Evolutionary conservation across 1,140 invertebrate species (phyloP), one percentile per base, ranked within the genome.

Genomic region (Gryllus bimaculatus): DNA sequence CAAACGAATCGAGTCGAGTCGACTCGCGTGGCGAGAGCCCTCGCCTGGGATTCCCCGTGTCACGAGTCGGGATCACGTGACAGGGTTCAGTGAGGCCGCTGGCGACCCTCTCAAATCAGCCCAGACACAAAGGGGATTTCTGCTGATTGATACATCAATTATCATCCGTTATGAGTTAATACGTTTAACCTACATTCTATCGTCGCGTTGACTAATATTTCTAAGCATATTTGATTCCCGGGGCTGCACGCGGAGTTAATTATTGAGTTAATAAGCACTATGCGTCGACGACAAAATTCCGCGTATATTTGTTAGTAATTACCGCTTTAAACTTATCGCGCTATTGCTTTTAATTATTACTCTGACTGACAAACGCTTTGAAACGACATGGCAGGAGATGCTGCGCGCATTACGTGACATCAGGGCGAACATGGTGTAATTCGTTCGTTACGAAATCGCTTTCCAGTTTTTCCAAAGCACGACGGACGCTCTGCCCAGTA

Each of bases 271-370:
- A 66, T 66, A 66, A 66, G 54, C 54, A 66, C 54, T 66, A 66
- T 66, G 54, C 54, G 18, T 66, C 54, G 54, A 66, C 10, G 18
- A 66, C 54, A 66, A 66, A 66, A 66, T 66, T 66, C 54, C 1
- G 54, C 18, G 54, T 66, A 66, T 66, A 66, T 66, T 66, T 66
- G 54, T 66, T 66, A 66, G 54, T 66, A 66, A 66, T 66, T 66
- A 66, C 54, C 54, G 54, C 54, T 10, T 66, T 66, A 66, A 66
- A 66, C 54, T 66, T 66, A 66, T 66, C 54, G 18, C 7, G 54
- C 54, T 66, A 66, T 66, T 66, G 54, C 54, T 66, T 66, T 66
- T 66, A 66, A 66, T 66, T 66, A 66, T 66, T 66, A 66, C 54
- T 66, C 18, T 66, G 54, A 66, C 54, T 66, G 54, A 66, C 54